Conservation (phyloP, 2,113 vertebrate species). For the Cardinalis cardinalis region DNA sequence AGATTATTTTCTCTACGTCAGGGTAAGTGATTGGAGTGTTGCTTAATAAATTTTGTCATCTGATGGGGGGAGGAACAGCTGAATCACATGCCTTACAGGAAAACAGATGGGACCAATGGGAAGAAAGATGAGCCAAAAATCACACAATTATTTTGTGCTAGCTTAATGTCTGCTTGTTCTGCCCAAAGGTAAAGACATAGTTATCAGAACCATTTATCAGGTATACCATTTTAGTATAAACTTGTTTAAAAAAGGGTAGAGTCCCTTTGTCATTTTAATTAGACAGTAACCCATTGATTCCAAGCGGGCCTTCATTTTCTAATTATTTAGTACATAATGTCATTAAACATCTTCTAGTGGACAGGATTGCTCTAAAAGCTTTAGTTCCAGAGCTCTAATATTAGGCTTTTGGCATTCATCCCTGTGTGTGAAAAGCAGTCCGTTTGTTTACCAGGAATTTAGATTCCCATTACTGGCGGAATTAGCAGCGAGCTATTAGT, state of each 20-base stretch:
- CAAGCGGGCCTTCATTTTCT: conserved; percentile 55
- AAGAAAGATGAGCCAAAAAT: conserved; percentile 35
- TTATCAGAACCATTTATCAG: conserved; percentile 59
- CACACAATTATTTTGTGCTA: neutral
- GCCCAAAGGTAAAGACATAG: conserved; percentile 46
- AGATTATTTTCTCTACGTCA: neutral
- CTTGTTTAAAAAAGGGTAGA: conserved; percentile 58
- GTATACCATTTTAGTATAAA: conserved; percentile 46
- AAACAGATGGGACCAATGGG: neutral
- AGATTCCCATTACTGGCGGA: conserved; percentile 76
- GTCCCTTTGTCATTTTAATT: conserved; percentile 61
- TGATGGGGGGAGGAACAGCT: neutral
- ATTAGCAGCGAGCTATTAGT: conserved; percentile 79
- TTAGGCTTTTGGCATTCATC: conserved; percentile 74
- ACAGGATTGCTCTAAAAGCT: conserved; percentile 73
- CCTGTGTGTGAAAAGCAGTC: conserved; percentile 70
- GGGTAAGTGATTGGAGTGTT: neutral
- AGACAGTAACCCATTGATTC: conserved; percentile 65
- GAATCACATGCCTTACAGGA: neutral
- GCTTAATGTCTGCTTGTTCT: conserved; percentile 21
- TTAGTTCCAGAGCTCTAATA: conserved; percentile 69
- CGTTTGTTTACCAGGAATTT: conserved; percentile 82
- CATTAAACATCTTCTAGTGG: conserved; percentile 70
- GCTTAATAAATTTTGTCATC: neutral
- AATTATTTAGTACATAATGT: conserved; percentile 71